These are phyloP conservation scores for Oopsacas minuta DNA, from an alignment of 37 sponge, comb jelly and placozoan species.

Conservation along the genomic window DNA sequence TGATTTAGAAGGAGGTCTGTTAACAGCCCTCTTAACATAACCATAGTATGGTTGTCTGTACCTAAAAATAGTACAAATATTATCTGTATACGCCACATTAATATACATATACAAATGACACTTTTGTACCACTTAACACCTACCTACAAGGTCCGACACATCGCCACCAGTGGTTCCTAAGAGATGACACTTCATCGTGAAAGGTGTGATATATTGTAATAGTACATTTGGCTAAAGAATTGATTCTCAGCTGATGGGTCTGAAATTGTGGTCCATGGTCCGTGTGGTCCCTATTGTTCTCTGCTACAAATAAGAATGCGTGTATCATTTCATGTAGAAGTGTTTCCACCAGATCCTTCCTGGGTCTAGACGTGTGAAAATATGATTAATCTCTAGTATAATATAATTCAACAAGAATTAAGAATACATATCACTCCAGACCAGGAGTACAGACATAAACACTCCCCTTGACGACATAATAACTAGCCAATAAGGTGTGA, in stretches of 20 bases:
- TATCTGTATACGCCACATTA: background rate
- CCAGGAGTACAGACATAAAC: no score
- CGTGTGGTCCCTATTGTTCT: constrained; percentile 76
- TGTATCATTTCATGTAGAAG: constrained; percentile 99
- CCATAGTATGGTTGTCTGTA: constrained; percentile 72
- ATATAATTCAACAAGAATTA: no score
- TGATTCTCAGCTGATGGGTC: constrained; percentile 80
- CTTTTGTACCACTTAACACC: background rate
- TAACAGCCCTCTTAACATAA: constrained; percentile 75
- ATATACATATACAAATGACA: background rate
- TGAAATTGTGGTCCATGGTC: constrained; percentile 90
- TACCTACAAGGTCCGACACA: constrained; percentile 78
- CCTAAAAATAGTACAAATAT: background rate
- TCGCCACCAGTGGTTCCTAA: constrained; percentile 88
- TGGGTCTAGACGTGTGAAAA: constrained; percentile 39
- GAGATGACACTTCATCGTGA: constrained; percentile 71
- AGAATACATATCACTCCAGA: no score
- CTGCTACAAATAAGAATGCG: constrained; percentile 87
- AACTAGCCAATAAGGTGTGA: no score
- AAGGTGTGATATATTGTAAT: constrained; percentile 89
- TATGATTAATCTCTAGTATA: no score
- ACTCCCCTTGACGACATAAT: no score
- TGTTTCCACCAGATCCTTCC: constrained; percentile 83
- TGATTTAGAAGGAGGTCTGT: constrained; percentile 67
- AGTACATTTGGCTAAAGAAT: constrained; percentile 58